Evolutionary conservation across 2,888 invertebrate genomes (phyloP).

Genomic region (Theodoxus fluviatilis): DNA sequence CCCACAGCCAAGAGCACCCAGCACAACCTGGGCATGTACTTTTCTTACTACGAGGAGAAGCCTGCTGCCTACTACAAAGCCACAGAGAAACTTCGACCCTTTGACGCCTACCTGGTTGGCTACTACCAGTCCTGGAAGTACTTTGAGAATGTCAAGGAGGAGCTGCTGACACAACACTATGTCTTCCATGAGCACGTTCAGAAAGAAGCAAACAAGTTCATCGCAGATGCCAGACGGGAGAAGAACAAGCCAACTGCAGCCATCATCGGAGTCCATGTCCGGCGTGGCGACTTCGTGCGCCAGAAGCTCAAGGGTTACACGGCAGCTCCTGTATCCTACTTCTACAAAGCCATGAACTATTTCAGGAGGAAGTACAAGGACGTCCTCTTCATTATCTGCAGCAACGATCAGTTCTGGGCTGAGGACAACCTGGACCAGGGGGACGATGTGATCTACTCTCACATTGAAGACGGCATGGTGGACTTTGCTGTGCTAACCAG

Average conservation of each 20-base stretch:
- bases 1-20: slow-evolving; percentile 33
- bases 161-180: slow-evolving; percentile 43
- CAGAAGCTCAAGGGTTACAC: slow-evolving; percentile 60
- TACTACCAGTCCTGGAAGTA: slow-evolving; percentile 56
- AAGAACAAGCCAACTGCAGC: slow-evolving; percentile 34
- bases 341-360: slow-evolving; percentile 53
- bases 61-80: slow-evolving; percentile 32
- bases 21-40: slow-evolving; percentile 29
- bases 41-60: slow-evolving; percentile 26
- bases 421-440: slow-evolving; percentile 43
- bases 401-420: slow-evolving; percentile 62
- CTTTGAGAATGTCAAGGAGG: slow-evolving; percentile 39
- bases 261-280: slow-evolving; percentile 60
- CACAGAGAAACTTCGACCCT: slow-evolving; percentile 31
- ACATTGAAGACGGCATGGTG: slow-evolving; percentile 46
- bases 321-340: slow-evolving; percentile 58
- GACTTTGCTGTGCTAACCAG: slow-evolving; percentile 61
- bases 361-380: slow-evolving; percentile 45
- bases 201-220: slow-evolving; percentile 35
- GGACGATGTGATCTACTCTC: slow-evolving; percentile 41
- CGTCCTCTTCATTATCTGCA: slow-evolving; percentile 62
- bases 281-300: slow-evolving; percentile 63
- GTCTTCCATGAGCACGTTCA: slow-evolving; percentile 39
- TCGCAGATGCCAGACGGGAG: slow-evolving; percentile 29
- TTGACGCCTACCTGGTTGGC: slow-evolving; percentile 39